Conservation (phyloP, 2,113 vertebrate genomes). For the Melanocharis versteri region DNA sequence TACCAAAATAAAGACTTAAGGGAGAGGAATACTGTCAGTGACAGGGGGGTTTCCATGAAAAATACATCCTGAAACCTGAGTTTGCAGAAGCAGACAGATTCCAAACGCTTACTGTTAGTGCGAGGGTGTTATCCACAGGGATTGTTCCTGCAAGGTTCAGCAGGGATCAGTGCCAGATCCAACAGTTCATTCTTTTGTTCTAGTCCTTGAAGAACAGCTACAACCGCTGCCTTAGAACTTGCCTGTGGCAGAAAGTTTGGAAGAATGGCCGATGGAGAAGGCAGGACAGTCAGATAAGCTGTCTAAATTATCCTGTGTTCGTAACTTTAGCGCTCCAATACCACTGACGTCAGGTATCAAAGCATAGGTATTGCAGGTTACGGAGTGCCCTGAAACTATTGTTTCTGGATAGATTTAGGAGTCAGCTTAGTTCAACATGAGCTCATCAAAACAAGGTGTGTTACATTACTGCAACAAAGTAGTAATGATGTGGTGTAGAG, state of each 20-base stretch:
- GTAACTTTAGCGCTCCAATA: background rate
- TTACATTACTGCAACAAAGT: background rate
- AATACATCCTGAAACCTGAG: background rate
- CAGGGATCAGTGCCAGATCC: background rate
- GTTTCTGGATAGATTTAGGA: background rate
- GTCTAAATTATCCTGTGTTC: background rate
- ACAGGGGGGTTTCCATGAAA: background rate
- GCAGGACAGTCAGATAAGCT: background rate
- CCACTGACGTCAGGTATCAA: background rate
- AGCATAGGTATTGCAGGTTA: background rate
- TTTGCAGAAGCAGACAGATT: background rate
- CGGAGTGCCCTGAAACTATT: background rate
- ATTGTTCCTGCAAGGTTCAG: background rate
- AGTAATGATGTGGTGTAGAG: background rate
- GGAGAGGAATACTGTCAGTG: background rate
- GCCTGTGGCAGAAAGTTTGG: background rate
- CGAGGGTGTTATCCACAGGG: background rate
- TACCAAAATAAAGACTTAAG: background rate
- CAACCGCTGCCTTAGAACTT: background rate
- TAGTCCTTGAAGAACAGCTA: background rate
- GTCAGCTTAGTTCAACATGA: background rate
- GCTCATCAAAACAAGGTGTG: background rate
- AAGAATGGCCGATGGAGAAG: background rate
- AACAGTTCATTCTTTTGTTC: background rate
- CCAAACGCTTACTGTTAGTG: background rate